Percentiles rank a stretch among this genome's conserved stretches.
Conservation (phyloP, 2,888 invertebrate genomes). For the Eupithecia vulgata region DNA sequence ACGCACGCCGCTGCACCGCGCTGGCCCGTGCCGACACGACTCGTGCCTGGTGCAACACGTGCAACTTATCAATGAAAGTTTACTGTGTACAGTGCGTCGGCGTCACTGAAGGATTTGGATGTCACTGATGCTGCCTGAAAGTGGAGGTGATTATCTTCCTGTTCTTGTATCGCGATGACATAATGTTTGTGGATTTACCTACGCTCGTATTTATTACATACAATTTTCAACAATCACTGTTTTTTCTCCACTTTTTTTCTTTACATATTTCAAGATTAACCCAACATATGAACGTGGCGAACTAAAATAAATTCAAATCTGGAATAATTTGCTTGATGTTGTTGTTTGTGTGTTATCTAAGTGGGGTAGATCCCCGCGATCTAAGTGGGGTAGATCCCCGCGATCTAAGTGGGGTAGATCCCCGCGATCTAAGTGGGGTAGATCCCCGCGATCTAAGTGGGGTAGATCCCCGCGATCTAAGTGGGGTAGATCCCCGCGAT, state of each 20-base stretch:
- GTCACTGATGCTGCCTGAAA: constrained; percentile 80
- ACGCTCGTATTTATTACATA: not conserved
- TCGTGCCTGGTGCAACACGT: constrained; percentile 38
- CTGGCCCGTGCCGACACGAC: constrained; percentile 23
- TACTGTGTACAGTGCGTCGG: constrained; percentile 55
- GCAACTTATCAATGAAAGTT: constrained; percentile 53
- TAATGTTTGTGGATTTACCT: constrained; percentile 17
- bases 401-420: constrained; percentile 20
- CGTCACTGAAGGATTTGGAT: constrained; percentile 66
- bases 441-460: constrained; percentile 20
- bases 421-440: constrained; percentile 26
- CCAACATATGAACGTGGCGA: not conserved
- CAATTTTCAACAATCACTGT: not conserved
- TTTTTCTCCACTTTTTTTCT: not conserved
- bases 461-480: constrained; percentile 19
- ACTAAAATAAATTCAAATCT: not conserved
- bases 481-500: constrained; percentile 19
- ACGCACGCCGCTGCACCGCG: constrained; percentile 42
- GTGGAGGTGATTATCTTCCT: constrained; percentile 71
- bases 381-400: constrained; percentile 4
- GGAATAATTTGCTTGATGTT: not conserved
- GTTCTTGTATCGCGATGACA: constrained; percentile 21
- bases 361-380: constrained; percentile 3
- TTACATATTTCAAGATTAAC: not conserved
- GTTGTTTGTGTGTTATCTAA: constrained; percentile 17